phyloP scores from a whole-genome alignment of 1,140 invertebrate genomes.

The Drosophila littoralis region DNA sequence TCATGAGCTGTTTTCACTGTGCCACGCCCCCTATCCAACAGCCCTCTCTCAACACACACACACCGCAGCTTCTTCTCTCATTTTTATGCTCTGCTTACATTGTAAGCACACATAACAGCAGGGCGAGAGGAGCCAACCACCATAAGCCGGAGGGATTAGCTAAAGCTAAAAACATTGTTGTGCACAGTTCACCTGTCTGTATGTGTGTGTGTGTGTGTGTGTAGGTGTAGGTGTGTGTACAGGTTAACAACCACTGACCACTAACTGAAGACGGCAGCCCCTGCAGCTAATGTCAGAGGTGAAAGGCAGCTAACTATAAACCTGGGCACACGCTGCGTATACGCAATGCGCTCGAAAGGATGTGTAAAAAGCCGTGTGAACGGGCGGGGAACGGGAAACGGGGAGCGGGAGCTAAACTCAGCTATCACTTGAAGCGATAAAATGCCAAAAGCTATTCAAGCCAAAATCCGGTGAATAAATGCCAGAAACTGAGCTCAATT shows the following conservation, averaged over 20 bases:
- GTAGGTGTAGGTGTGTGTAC: not conserved
- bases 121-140: not conserved
- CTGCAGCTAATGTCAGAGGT: slow-evolving; percentile 33
- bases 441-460: not conserved
- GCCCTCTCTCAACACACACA: not conserved
- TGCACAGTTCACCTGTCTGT: slow-evolving; percentile 5
- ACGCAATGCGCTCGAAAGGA: slow-evolving; percentile 35
- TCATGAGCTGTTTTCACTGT: slow-evolving; percentile 40
- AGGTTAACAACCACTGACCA: slow-evolving; percentile 34
- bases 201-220: not conserved
- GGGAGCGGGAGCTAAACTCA: not conserved
- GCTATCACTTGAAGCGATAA: not conserved
- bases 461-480: not conserved
- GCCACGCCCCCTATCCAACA: not conserved
- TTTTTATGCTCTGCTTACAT: slow-evolving; percentile 38
- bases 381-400: no score
- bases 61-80: slow-evolving; percentile 14
- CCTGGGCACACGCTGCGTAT: slow-evolving; percentile 34
- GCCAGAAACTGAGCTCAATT: not conserved
- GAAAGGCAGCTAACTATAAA: slow-evolving; percentile 34
- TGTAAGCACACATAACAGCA: slow-evolving; percentile 25
- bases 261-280: slow-evolving; percentile 11
- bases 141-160: slow-evolving; percentile 9
- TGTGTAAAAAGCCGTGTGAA: not conserved
- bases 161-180: slow-evolving; percentile 31